Conservation (phyloP, 1,140 invertebrate species). For the Heliconius hermathena region DNA sequence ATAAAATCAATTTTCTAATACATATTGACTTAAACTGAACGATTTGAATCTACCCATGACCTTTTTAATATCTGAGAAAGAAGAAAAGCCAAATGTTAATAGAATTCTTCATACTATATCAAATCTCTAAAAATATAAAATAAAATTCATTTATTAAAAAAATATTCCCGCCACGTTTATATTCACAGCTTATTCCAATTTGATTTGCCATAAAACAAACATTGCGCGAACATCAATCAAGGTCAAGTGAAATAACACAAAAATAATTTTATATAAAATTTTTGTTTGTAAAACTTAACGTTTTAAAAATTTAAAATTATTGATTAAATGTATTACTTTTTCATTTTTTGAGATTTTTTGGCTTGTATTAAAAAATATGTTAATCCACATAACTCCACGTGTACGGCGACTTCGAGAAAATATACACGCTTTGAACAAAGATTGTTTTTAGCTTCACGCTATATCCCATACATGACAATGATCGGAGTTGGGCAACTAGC, state of each 20-base stretch:
- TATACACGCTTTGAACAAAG: too few species aligned
- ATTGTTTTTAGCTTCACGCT: too few species aligned
- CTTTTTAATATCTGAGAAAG: background rate
- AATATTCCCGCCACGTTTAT: background rate
- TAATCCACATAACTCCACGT: too few species aligned
- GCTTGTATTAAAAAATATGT: background rate
- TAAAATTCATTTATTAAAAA: background rate
- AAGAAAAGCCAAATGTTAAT: background rate
- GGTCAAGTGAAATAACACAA: background rate
- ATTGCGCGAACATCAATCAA: conserved; percentile 3
- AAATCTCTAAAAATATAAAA: background rate
- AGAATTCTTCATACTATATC: background rate
- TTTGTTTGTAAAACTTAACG: background rate
- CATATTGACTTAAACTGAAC: too few species aligned
- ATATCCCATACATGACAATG: too few species aligned
- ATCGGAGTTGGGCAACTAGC: too few species aligned
- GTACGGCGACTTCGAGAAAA: too few species aligned
- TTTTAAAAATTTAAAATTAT: background rate
- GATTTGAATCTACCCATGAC: too few species aligned
- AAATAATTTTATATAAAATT: background rate
- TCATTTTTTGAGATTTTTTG: background rate
- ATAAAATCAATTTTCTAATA: too few species aligned
- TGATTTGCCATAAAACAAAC: background rate
- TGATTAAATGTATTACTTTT: too few species aligned
- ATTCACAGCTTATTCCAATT: conserved; percentile 1